Evolutionary conservation across 2,797 vertebrate genomes (phyloP).

Genomic region (Brachymystax lenok): DNA sequence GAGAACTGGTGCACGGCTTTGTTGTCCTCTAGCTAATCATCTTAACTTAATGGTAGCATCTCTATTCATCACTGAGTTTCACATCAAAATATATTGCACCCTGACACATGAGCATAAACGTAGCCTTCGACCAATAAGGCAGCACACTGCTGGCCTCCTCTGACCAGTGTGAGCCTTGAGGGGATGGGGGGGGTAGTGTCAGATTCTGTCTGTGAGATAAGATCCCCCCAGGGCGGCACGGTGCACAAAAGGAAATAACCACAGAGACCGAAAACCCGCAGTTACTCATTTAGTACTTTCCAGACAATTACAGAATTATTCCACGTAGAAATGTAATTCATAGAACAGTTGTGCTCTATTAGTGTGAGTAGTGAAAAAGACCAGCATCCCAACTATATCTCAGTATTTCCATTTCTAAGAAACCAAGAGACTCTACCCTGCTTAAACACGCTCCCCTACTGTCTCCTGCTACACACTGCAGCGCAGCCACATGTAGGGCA

Average conservation of each 20-base stretch:
- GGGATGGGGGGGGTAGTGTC: background rate
- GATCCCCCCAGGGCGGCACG: background rate
- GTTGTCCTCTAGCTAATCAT: background rate
- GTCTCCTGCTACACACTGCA: background rate
- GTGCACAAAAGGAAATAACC: background rate
- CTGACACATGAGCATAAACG: background rate
- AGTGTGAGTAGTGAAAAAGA: background rate
- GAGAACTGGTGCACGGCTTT: background rate
- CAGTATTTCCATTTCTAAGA: background rate
- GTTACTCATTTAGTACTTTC: background rate
- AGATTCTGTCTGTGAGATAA: constrained; percentile 17
- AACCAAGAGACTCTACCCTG: background rate
- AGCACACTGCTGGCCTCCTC: background rate
- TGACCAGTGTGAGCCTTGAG: background rate
- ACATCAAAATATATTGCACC: background rate
- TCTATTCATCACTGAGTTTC: background rate
- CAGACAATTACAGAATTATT: background rate
- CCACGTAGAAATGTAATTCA: background rate
- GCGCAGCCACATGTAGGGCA: too few species aligned
- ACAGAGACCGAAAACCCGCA: background rate
- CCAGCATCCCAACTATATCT: background rate
- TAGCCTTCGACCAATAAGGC: background rate
- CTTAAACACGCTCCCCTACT: background rate
- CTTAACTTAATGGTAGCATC: background rate
- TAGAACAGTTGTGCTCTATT: background rate